Evolutionary conservation across 2,888 invertebrate species (phyloP).

Genomic region (Sinopyrophorus schimmeli): DNA sequence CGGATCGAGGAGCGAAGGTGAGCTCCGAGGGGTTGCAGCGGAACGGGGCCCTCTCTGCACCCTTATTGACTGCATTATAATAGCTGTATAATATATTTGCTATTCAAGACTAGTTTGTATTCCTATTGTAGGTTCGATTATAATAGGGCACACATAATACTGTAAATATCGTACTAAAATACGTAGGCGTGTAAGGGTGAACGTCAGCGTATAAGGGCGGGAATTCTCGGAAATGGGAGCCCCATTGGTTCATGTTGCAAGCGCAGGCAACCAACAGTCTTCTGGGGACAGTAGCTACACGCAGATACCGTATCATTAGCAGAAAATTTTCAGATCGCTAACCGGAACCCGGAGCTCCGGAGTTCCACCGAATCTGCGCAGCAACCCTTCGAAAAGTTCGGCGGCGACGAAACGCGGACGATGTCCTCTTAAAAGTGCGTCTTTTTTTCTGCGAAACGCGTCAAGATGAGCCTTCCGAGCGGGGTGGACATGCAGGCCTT

Average conservation of each 20-base stretch:
- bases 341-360: conserved; percentile 32
- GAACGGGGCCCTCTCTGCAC: no score
- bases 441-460: no score
- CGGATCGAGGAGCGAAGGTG: conserved; percentile 13
- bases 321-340: conserved; percentile 32
- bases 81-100: conserved; percentile 50
- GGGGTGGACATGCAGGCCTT: conserved; percentile 85
- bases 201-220: conserved; percentile 41
- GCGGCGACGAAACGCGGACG: no score
- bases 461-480: conserved; percentile 77
- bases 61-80: conserved; percentile 43
- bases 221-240: conserved; percentile 16
- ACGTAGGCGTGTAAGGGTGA: conserved; percentile 21
- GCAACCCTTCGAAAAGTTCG: no score
- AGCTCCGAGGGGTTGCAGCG: conserved; percentile 23
- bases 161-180: conserved; percentile 47
- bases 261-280: conserved; percentile 53
- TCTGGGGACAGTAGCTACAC: conserved; percentile 40
- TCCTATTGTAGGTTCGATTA: conserved; percentile 52
- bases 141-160: conserved; percentile 51
- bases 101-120: conserved; percentile 55
- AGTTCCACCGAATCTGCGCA: conserved; percentile 10
- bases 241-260: conserved; percentile 50
- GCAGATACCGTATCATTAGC: conserved; percentile 34
- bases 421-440: conserved; percentile 38